Percentiles rank a stretch among this genome's conserved stretches.
Evolutionary conservation across 1,140 invertebrate genomes (phyloP).

Genomic region (Paraescarpia echinospica): DNA sequence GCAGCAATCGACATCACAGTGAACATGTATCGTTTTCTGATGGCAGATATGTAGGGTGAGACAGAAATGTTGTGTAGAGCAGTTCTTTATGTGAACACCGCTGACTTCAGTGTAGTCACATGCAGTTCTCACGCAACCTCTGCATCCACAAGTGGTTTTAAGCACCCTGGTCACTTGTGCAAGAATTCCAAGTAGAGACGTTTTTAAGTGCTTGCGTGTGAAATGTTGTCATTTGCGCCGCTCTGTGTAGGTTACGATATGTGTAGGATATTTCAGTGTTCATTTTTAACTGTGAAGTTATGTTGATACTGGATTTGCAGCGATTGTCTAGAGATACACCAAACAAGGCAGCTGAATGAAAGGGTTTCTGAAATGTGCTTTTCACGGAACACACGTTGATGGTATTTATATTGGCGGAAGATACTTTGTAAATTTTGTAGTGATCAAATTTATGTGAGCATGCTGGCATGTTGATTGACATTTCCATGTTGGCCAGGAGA

Average conservation of each 20-base stretch:
- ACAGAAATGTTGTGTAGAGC: background rate
- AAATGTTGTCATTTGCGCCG: background rate
- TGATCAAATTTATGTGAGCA: background rate
- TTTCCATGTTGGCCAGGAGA: too few relatives aligned
- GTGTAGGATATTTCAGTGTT: background rate
- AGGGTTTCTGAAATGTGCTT: slow-evolving; percentile 1
- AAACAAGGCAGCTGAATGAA: background rate
- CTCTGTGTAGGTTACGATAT: background rate
- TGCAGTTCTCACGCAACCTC: background rate
- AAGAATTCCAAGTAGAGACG: background rate
- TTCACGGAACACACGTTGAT: background rate
- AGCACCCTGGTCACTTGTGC: background rate
- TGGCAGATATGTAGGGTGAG: background rate
- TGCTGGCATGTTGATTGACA: too few relatives aligned
- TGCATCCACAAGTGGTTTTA: background rate
- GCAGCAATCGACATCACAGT: background rate
- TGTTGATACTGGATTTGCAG: background rate
- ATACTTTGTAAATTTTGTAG: background rate
- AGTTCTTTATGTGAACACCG: background rate
- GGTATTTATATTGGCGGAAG: background rate
- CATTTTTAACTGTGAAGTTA: background rate
- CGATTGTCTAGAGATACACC: background rate
- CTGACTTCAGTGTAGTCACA: background rate
- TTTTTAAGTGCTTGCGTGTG: background rate
- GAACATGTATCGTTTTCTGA: background rate